These are phyloP conservation scores for Ostrea denselamellosa DNA, from an alignment of 1,140 invertebrate species.

Conservation along the genomic window DNA sequence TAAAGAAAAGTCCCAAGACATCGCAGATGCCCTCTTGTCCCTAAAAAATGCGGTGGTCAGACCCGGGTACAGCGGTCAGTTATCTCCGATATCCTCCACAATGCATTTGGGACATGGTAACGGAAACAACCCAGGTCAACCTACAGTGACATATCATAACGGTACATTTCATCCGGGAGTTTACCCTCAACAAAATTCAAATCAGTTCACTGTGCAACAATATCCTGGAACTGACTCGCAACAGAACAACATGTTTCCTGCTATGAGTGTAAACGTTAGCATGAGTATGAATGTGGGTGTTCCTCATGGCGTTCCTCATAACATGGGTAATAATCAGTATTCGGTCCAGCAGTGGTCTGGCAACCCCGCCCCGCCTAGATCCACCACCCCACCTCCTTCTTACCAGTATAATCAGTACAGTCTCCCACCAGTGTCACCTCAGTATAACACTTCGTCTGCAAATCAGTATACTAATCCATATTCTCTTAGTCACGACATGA, in stretches of 20 bases:
- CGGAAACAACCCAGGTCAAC: slow-evolving; percentile 56
- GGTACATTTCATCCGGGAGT: slow-evolving; percentile 61
- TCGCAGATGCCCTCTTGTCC: slow-evolving; percentile 91
- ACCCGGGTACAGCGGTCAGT: slow-evolving; percentile 78
- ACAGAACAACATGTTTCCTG: slow-evolving; percentile 82
- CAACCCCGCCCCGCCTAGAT: slow-evolving; percentile 50
- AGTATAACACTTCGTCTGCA: slow-evolving; percentile 63
- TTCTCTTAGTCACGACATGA: slow-evolving; percentile 88
- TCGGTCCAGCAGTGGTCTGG: slow-evolving; percentile 65
- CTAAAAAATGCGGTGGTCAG: slow-evolving; percentile 93
- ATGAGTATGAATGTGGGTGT: slow-evolving; percentile 97
- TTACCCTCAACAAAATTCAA: slow-evolving; percentile 77
- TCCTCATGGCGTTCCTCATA: slow-evolving; percentile 83
- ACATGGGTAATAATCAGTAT: slow-evolving; percentile 74
- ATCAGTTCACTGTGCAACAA: slow-evolving; percentile 66
- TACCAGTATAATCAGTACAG: slow-evolving; percentile 56
- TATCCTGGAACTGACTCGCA: slow-evolving; percentile 49
- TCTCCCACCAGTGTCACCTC: slow-evolving; percentile 59
- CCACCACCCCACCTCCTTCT: slow-evolving; percentile 56
- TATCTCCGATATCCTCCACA: slow-evolving; percentile 68
- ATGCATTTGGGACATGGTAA: slow-evolving; percentile 62
- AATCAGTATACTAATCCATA: slow-evolving; percentile 78
- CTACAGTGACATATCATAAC: slow-evolving; percentile 67
- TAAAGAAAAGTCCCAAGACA: slow-evolving; percentile 81
- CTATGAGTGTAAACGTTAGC: slow-evolving; percentile 97